phyloP scores from a whole-genome alignment of 2,797 vertebrate genomes.

The Pristis pectinata region DNA sequence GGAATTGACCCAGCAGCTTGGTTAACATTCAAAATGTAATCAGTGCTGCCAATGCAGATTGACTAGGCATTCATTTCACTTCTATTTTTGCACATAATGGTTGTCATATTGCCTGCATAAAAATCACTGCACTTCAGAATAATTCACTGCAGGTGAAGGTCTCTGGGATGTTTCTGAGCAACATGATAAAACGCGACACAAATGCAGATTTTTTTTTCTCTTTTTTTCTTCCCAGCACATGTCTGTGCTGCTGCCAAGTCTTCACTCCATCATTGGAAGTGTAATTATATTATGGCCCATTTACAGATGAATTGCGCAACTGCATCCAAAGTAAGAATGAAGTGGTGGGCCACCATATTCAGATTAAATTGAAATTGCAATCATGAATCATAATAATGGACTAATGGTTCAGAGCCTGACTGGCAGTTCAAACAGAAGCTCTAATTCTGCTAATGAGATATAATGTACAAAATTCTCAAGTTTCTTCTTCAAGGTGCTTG shows the following conservation, averaged over 20 bases:
- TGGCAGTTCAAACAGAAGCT: neutral
- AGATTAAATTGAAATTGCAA: conserved; percentile 27
- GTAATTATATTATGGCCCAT: neutral
- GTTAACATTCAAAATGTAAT: conserved; percentile 13
- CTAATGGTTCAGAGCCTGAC: conserved; percentile 3
- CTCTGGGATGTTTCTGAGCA: neutral
- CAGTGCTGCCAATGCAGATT: neutral
- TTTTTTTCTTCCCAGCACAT: neutral
- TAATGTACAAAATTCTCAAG: neutral
- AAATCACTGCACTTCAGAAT: neutral
- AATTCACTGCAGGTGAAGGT: neutral
- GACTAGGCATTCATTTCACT: neutral
- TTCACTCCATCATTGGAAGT: conserved; percentile 17
- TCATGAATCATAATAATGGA: conserved; percentile 32
- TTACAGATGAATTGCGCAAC: conserved; percentile 11
- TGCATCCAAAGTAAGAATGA: neutral
- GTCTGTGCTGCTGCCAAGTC: conserved; percentile 9
- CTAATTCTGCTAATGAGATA: neutral
- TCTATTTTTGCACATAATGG: neutral
- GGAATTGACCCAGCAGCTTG: neutral
- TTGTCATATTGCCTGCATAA: neutral
- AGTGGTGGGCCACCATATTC: neutral
- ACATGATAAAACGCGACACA: neutral
- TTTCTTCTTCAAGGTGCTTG: neutral
- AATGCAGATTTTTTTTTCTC: conserved; percentile 1